These are phyloP conservation scores for Limosa lapponica DNA, from an alignment of 2,797 vertebrate genomes.

Conservation along the genomic window DNA sequence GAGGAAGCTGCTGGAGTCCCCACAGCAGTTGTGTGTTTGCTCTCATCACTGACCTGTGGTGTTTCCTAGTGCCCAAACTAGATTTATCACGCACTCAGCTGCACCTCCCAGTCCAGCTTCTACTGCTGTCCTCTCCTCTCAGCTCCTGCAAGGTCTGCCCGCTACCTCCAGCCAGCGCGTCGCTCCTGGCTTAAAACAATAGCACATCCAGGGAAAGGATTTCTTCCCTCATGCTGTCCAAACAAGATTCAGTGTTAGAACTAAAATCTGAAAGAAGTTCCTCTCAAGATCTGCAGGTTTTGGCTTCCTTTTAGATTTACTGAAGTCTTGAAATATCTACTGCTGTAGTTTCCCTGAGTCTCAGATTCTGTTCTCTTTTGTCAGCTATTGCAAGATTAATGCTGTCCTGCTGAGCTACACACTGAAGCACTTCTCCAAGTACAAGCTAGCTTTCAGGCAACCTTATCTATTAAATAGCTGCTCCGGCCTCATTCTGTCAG, in stretches of 20 bases:
- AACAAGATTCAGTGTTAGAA: not conserved
- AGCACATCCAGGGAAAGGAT: not conserved
- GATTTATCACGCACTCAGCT: accelerated
- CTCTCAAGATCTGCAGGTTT: not conserved
- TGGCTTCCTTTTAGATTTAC: not conserved
- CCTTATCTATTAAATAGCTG: accelerated
- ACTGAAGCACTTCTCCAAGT: not conserved
- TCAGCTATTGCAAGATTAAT: not conserved
- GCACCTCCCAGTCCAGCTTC: not conserved
- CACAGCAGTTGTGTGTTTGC: not conserved
- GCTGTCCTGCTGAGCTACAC: not conserved
- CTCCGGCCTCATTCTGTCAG: not conserved
- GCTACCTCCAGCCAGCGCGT: not conserved
- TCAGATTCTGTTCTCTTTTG: not conserved
- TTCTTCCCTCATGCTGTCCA: not conserved
- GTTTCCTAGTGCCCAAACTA: not conserved
- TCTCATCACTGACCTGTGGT: too few relatives aligned
- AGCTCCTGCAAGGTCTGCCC: not conserved
- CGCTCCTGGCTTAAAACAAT: not conserved
- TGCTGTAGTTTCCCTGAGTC: not conserved
- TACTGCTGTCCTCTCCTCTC: not conserved
- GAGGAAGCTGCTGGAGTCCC: not conserved
- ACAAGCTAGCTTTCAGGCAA: not conserved
- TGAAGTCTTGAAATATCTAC: not conserved
- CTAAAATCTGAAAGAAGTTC: not conserved